These are phyloP conservation scores for Otus scops DNA, from an alignment of 2,797 vertebrate species.

Conservation along the genomic window DNA sequence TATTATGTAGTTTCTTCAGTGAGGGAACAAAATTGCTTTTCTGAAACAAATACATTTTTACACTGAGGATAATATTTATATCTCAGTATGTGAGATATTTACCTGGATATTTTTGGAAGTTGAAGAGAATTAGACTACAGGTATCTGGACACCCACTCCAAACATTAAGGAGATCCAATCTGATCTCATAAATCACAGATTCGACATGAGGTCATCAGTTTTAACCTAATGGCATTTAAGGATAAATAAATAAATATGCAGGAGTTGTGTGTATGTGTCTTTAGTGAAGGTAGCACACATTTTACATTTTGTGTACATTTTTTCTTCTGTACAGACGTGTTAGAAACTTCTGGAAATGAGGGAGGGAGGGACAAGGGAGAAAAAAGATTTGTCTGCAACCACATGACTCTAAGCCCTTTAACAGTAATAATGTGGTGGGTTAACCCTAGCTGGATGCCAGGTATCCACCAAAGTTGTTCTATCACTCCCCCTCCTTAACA, in stretches of 20 bases:
- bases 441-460: neutral
- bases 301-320: neutral
- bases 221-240: neutral
- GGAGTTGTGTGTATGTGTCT: neutral
- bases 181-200: neutral
- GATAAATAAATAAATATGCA: neutral
- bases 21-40: neutral
- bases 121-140: neutral
- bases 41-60: neutral
- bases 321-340: neutral
- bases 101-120: neutral
- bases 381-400: neutral
- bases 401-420: neutral
- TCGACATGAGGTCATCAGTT: neutral
- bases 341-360: neutral
- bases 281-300: neutral
- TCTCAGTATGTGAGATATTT: neutral
- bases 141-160: rapidly evolving
- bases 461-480: neutral
- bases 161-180: neutral
- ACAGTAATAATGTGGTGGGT: neutral
- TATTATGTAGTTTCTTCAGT: neutral
- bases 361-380: neutral
- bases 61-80: neutral
- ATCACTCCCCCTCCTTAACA: neutral